phyloP scores from a whole-genome alignment of 2,797 vertebrate genomes.

The Dallia pectoralis region DNA sequence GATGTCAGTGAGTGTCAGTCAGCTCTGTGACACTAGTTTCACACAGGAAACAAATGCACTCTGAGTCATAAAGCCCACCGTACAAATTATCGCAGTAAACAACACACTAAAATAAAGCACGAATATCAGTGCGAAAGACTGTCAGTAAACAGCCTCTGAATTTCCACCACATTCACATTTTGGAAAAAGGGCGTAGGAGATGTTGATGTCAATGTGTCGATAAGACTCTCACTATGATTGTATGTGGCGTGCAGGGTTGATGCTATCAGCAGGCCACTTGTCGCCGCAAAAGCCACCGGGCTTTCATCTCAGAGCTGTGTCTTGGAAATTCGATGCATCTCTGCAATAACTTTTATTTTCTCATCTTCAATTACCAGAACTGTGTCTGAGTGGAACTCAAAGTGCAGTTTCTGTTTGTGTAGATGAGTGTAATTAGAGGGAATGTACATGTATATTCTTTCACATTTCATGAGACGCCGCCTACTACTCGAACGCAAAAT shows the following conservation, averaged over 20 bases:
- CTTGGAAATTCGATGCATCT: constrained; percentile 72
- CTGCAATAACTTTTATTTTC: constrained; percentile 52
- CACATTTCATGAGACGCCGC: constrained; percentile 16
- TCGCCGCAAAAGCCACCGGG: constrained; percentile 71
- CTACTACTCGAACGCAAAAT: constrained; percentile 16
- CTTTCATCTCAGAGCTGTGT: constrained; percentile 62
- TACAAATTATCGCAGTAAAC: constrained; percentile 12
- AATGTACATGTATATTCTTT: constrained; percentile 17
- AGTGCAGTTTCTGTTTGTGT: constrained; percentile 57
- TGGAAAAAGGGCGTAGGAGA: constrained; percentile 71
- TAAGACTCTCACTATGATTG: constrained; percentile 67
- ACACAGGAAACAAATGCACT: constrained; percentile 65
- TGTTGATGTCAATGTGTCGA: constrained; percentile 65
- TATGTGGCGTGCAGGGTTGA: constrained; percentile 47
- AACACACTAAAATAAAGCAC: constrained; percentile 31
- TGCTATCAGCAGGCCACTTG: constrained; percentile 58
- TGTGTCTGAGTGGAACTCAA: constrained; percentile 38
- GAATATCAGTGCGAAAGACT: constrained; percentile 57
- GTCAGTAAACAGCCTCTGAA: constrained; percentile 49
- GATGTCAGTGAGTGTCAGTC: constrained; percentile 42
- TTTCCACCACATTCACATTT: constrained; percentile 67
- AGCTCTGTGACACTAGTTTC: constrained; percentile 46
- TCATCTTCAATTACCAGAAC: constrained; percentile 71
- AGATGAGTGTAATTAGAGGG: constrained; percentile 43
- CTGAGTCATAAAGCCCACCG: constrained; percentile 29